A percentile compares a stretch with the other conserved stretches of the same genome.
phyloP scores from a whole-genome alignment of 2,888 invertebrate species.

The Cryptocheilus praepositus region DNA sequence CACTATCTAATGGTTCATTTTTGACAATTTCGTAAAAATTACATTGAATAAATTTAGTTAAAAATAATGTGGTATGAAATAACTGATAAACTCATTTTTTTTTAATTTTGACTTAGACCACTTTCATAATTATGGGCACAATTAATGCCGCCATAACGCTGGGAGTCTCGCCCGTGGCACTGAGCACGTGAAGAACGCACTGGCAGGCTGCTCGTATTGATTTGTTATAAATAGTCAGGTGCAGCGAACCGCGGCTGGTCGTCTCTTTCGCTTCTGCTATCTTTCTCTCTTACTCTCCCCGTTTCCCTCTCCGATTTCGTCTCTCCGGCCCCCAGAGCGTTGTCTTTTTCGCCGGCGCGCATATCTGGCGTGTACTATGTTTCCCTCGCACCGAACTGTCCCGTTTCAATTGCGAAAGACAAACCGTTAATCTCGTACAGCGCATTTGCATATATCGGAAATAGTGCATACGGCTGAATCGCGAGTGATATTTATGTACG shows the following conservation, averaged over 20 bases:
- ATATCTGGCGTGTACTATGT: not conserved
- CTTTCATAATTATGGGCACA: too few relatives aligned
- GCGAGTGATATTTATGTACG: too few relatives aligned
- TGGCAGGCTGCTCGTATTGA: slow-evolving; percentile 50
- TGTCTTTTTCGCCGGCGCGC: not conserved
- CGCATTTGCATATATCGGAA: slow-evolving; percentile 5
- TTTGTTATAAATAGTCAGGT: slow-evolving; percentile 60
- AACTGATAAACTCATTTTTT: too few relatives aligned
- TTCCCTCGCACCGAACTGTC: not conserved
- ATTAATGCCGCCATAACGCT: slow-evolving; percentile 13
- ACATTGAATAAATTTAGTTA: too few relatives aligned
- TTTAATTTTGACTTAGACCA: slow-evolving; percentile 15
- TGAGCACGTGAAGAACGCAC: slow-evolving; percentile 45
- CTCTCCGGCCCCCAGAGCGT: not conserved
- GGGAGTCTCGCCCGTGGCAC: not conserved
- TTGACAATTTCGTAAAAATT: too few relatives aligned
- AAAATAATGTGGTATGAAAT: too few relatives aligned
- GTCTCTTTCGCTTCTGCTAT: slow-evolving; percentile 14
- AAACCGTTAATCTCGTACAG: too few relatives aligned
- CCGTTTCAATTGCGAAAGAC: too few relatives aligned
- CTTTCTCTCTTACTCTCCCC: slow-evolving; percentile 4
- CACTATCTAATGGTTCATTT: too few relatives aligned
- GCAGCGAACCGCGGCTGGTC: slow-evolving; percentile 43
- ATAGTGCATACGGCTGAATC: too few relatives aligned
- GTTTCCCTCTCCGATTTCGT: slow-evolving; percentile 2